Evolutionary conservation across 1,140 invertebrate genomes (phyloP).

Genomic region (Thaumatotibia leucotreta): DNA sequence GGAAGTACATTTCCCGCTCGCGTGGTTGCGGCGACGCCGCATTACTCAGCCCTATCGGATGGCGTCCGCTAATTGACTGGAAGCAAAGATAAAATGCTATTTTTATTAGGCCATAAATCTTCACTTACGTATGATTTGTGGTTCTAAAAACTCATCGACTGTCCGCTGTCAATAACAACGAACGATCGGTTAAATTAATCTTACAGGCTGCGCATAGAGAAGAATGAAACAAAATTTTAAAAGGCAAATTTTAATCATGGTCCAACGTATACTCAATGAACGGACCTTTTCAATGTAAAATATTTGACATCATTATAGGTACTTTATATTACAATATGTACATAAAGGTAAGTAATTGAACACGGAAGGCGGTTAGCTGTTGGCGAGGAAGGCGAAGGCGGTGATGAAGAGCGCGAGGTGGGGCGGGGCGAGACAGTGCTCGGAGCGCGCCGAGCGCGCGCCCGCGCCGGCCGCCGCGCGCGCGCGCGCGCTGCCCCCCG

Average conservation of each 20-base stretch:
- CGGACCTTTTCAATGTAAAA: constrained; percentile 73
- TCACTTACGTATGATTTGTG: constrained; percentile 28
- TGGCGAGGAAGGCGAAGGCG: constrained; percentile 51
- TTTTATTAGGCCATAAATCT: constrained; percentile 47
- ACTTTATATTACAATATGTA: constrained; percentile 73
- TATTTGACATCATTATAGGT: constrained; percentile 57
- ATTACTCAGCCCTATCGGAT: constrained; percentile 66
- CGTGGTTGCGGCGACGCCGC: constrained; percentile 26
- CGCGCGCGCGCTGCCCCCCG: constrained; percentile 56
- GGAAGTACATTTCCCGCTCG: background rate
- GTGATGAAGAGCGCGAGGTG: constrained; percentile 40
- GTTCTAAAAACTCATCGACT: constrained; percentile 10
- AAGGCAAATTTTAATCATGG: constrained; percentile 74
- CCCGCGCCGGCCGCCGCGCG: constrained; percentile 47
- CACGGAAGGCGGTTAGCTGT: constrained; percentile 58
- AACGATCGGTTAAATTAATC: background rate
- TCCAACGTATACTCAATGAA: constrained; percentile 74
- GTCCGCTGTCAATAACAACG: background rate
- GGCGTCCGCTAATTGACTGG: constrained; percentile 64
- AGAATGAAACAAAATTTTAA: constrained; percentile 50
- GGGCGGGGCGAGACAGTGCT: constrained; percentile 29
- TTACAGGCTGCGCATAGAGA: background rate
- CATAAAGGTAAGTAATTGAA: constrained; percentile 57
- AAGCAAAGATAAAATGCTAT: constrained; percentile 62
- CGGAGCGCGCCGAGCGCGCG: constrained; percentile 29